A percentile compares a stretch with the other conserved stretches of the same genome.
Evolutionary conservation across 2,797 vertebrate genomes (phyloP).

Genomic region (Ptychobarbus kaznakovi): DNA sequence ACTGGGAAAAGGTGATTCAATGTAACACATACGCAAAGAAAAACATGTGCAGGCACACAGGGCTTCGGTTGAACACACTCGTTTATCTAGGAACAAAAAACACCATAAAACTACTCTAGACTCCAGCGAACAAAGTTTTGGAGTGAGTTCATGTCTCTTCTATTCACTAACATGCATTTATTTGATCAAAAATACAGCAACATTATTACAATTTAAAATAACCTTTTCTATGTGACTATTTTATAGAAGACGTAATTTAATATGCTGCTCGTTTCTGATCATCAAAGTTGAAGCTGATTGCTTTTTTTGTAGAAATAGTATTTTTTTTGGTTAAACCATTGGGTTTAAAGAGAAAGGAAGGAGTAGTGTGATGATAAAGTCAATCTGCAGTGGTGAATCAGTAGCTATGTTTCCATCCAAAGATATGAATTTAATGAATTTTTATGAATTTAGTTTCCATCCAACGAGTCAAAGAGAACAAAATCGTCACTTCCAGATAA

Average conservation of each 20-base stretch:
- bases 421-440: no score
- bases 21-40: conserved; percentile 76
- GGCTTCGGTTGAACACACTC: neutral
- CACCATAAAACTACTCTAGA: neutral
- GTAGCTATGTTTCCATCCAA: no score
- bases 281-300: neutral
- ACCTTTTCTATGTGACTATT: neutral
- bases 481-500: no score
- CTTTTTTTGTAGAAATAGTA: neutral
- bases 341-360: neutral
- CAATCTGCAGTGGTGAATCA: conserved; percentile 42
- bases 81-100: neutral
- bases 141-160: neutral
- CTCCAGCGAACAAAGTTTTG: no score
- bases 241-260: no score
- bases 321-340: neutral
- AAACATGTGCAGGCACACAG: conserved; percentile 72
- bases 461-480: no score
- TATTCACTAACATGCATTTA: neutral
- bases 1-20: conserved; percentile 81
- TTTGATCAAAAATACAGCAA: neutral
- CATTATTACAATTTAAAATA: neutral
- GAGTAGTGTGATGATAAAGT: neutral
- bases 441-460: no score
- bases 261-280: neutral